Evolutionary conservation across 1,140 invertebrate genomes (phyloP).

Genomic region (Eubasilissa regina): DNA sequence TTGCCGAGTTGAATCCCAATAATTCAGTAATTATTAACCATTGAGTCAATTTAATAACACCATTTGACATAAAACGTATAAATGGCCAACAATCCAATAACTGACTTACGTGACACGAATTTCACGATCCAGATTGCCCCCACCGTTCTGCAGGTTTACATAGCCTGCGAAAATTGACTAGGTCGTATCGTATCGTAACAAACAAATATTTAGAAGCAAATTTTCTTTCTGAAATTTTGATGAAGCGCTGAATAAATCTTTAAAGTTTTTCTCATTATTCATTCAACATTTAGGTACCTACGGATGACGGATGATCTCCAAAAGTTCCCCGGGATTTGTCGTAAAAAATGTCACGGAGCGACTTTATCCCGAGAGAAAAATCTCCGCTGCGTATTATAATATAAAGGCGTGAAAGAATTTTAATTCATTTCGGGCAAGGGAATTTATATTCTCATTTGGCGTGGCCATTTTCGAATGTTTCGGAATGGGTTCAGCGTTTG

Average conservation of each 20-base stretch:
- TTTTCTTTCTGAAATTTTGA: conserved; percentile 19
- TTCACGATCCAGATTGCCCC: not conserved
- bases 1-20: too few species aligned
- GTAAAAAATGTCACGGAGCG: conserved; percentile 25
- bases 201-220: not conserved
- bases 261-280: conserved; percentile 22
- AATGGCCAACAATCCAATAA: conserved; percentile 9
- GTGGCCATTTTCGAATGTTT: not conserved
- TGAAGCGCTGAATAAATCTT: conserved; percentile 21
- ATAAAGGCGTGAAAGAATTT: conserved; percentile 31
- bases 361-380: conserved; percentile 18
- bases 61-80: not conserved
- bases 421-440: conserved; percentile 22
- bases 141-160: too few species aligned
- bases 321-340: conserved; percentile 26
- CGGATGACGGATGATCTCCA: conserved; percentile 22
- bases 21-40: too few species aligned
- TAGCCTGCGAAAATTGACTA: not conserved
- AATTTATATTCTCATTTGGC: conserved; percentile 23
- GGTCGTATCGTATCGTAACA: too few species aligned
- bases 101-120: conserved; percentile 13
- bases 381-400: conserved; percentile 21
- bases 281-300: not conserved
- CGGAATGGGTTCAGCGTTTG: not conserved
- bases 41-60: not conserved